Evolutionary conservation across 2,888 invertebrate species (phyloP), one percentile per base, ranked within the genome.

Genomic region (Platerodrilus igneus): DNA sequence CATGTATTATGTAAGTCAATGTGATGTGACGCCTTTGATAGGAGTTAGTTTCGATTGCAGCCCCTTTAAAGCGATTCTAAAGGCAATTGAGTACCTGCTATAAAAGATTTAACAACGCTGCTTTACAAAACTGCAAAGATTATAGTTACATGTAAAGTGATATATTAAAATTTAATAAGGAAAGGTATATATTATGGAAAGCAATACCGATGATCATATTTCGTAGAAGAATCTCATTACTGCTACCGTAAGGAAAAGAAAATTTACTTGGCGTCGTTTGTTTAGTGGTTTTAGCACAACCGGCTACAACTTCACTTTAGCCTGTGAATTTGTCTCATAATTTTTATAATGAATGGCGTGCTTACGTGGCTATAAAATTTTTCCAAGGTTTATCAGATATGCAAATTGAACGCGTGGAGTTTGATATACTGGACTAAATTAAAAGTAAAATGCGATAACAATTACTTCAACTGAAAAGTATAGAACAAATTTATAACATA

Each of bases 1-100:
- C 58, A 55, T 59, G 57, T 58, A 60, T 59, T 60, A 59, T 59
- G 58, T 58, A 59, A 58, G 53, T 56, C 58, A 58, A 61, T 58
- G 60, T 59, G 58, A 58, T 55, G 59, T 58, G 58, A 58, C 59
- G 58, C 56, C 52, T 57, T 58, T 50, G 50, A 48, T 51, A 48
- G 50, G 43, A 34, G 47, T 47, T 52, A 48, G 44, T 39, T 49
- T 43, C 45, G 37, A 47, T 45, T 50, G 43, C 39, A 29, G 34
- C 27, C 28, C 29, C 36, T 39, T 44, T 44, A 44, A 44, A 44
- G 40, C 36, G 40, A 30, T 33, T 31, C 35, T 26, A 19, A 23
- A 31, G 26, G 37, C 28, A 23, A 34, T 40, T 35, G 28, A 30
- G 28, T 40, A n/a, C n/a, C 33, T 27, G 33, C 32, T 32, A 28